phyloP scores from a whole-genome alignment of 1,140 invertebrate genomes.

The Drosophila sulfurigaster region DNA sequence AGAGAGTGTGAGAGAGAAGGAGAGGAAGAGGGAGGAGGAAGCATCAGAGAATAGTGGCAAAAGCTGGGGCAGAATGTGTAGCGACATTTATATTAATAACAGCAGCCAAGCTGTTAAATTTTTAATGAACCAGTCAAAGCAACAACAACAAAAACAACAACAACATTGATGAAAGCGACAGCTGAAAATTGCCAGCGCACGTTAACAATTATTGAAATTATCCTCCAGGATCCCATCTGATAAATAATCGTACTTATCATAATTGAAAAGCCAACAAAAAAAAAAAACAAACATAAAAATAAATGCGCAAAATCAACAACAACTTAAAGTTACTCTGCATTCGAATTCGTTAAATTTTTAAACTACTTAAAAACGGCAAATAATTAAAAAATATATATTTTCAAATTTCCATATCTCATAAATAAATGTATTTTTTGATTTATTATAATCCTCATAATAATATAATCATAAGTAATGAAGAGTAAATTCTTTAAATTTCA shows the following conservation, averaged over 20 bases:
- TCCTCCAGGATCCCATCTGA: conserved; percentile 10
- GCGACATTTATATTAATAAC: conserved; percentile 42
- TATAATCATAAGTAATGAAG: too few species aligned
- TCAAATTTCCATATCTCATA: too few species aligned
- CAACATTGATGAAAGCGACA: background rate
- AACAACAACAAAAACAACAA: background rate
- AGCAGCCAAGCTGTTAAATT: conserved; percentile 51
- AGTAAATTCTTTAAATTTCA: too few species aligned
- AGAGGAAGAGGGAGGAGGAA: too few species aligned
- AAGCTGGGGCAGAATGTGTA: conserved; percentile 3
- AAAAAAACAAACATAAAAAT: background rate
- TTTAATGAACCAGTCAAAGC: conserved; percentile 54
- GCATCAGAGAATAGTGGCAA: background rate
- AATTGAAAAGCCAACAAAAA: conserved; percentile 15
- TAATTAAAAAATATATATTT: too few species aligned
- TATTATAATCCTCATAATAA: too few species aligned
- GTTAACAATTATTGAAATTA: conserved; percentile 29
- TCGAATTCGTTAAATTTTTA: too few species aligned
- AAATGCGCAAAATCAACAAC: background rate
- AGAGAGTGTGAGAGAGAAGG: background rate
- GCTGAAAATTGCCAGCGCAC: conserved; percentile 1
- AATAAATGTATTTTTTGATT: too few species aligned
- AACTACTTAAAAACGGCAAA: too few species aligned
- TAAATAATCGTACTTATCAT: conserved; percentile 27
- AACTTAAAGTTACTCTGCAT: background rate